Conservation (phyloP, 2,797 vertebrate species). For the Hoplostethus atlanticus region DNA sequence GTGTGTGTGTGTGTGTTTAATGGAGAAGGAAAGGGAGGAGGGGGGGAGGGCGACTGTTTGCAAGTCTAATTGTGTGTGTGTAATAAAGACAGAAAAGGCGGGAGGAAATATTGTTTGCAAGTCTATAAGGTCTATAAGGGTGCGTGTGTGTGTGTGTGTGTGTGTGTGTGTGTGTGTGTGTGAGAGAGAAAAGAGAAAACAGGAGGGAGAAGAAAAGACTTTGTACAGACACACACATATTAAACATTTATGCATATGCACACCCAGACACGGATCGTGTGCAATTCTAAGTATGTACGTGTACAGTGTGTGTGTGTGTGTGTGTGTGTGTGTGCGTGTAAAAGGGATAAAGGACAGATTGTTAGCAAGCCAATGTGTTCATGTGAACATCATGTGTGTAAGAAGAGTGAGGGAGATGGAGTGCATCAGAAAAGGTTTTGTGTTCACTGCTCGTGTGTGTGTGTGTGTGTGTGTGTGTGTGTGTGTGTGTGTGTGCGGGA, state of each 20-base stretch:
- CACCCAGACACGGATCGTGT: constrained; percentile 32
- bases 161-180: constrained; percentile 5
- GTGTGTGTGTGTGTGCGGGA: constrained; percentile 11
- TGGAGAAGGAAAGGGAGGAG: constrained; percentile 12
- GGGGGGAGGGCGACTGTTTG: constrained; percentile 31
- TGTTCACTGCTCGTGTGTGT: constrained; percentile 23
- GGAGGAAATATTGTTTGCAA: constrained; percentile 43
- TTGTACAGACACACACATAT: constrained; percentile 40
- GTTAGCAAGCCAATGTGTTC: constrained; percentile 41
- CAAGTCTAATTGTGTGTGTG: constrained; percentile 49
- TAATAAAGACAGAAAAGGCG: constrained; percentile 38
- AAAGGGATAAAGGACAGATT: constrained; percentile 57
- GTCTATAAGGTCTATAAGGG: background rate
- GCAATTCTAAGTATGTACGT: constrained; percentile 41
- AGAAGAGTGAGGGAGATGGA: constrained; percentile 46
- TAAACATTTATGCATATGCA: constrained; percentile 60
- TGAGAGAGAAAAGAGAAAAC: constrained; percentile 2
- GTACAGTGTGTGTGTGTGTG: constrained; percentile 24
- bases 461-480: constrained; percentile 28
- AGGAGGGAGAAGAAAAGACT: background rate
- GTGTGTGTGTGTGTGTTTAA: constrained; percentile 19
- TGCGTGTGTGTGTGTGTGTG: background rate
- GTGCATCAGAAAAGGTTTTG: constrained; percentile 53
- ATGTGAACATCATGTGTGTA: constrained; percentile 55
- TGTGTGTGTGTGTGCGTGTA: constrained; percentile 18